A percentile compares a stretch with the other conserved stretches of the same genome.
Conservation (phyloP, 1,140 invertebrate species). For the Drosophila sechellia region DNA sequence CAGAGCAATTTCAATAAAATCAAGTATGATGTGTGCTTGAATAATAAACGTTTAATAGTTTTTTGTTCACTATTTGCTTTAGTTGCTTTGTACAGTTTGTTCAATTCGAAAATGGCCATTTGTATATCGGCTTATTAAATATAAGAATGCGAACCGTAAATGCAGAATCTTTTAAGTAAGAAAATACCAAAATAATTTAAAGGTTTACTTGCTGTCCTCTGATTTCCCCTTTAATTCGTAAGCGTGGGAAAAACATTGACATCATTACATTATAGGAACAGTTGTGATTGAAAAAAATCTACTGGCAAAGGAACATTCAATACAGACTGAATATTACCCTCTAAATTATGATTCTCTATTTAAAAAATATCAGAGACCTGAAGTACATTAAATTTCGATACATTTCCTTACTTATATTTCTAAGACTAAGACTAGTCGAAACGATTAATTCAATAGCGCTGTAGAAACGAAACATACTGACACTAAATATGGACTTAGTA, state of each 20-base stretch:
- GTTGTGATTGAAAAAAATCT: constrained; percentile 12
- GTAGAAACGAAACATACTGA: neutral
- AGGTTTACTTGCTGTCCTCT: neutral
- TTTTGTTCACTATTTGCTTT: neutral
- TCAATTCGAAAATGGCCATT: neutral
- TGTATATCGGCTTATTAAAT: no score
- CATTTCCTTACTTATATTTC: no score
- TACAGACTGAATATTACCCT: neutral
- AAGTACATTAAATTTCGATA: no score
- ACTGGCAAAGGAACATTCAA: no score
- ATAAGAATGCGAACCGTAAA: no score
- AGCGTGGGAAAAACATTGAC: constrained; percentile 53
- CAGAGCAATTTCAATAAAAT: constrained; percentile 4
- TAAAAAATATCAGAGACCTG: neutral
- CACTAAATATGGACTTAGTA: neutral
- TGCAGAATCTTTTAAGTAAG: neutral
- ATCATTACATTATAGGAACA: constrained; percentile 23
- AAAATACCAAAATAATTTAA: neutral
- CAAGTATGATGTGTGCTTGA: neutral
- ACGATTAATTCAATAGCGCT: neutral
- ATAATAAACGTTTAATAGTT: no score
- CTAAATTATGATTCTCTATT: neutral
- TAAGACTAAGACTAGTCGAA: neutral
- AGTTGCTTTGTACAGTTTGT: neutral
- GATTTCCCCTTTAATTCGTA: neutral